Conservation (phyloP, 2,797 vertebrate species). For the Rhodeus uyekii region DNA sequence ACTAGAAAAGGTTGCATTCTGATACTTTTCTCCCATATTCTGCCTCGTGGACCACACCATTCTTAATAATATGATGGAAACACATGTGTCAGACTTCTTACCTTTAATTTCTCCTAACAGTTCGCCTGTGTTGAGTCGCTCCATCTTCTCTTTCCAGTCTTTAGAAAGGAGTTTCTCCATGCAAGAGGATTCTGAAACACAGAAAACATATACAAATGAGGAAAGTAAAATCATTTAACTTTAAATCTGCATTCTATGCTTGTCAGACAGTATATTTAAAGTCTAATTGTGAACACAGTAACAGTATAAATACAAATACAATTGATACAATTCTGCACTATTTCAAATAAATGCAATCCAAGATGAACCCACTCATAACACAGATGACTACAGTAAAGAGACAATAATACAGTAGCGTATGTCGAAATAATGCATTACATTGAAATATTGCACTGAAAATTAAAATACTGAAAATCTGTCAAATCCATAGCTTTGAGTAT, state of each 20-base stretch:
- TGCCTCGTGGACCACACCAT: not conserved
- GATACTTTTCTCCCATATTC: slow-evolving; percentile 46
- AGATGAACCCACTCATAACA: not conserved
- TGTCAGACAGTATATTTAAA: not conserved
- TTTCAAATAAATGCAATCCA: slow-evolving; percentile 8
- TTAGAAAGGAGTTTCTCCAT: slow-evolving; percentile 90
- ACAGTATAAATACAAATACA: not conserved
- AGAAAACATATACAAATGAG: not conserved
- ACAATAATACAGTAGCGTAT: not conserved
- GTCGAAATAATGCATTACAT: not conserved
- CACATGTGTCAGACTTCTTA: slow-evolving; percentile 58
- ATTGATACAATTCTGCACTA: not conserved
- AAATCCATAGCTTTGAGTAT: slow-evolving; percentile 33
- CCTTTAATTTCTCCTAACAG: slow-evolving; percentile 91
- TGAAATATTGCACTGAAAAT: slow-evolving; percentile 2
- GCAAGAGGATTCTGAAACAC: slow-evolving; percentile 81
- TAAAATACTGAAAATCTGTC: not conserved
- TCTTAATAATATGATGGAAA: not conserved
- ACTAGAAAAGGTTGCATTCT: slow-evolving; percentile 60
- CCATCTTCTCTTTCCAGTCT: slow-evolving; percentile 94
- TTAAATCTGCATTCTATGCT: not conserved
- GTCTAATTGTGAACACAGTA: not conserved
- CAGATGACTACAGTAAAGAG: not conserved
- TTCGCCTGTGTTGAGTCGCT: slow-evolving; percentile 86
- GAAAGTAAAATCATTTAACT: not conserved